Percentiles rank a stretch among this genome's conserved stretches.
These are phyloP conservation scores for Drosophila saltans DNA, from an alignment of 1,140 invertebrate genomes.

Conservation along the genomic window DNA sequence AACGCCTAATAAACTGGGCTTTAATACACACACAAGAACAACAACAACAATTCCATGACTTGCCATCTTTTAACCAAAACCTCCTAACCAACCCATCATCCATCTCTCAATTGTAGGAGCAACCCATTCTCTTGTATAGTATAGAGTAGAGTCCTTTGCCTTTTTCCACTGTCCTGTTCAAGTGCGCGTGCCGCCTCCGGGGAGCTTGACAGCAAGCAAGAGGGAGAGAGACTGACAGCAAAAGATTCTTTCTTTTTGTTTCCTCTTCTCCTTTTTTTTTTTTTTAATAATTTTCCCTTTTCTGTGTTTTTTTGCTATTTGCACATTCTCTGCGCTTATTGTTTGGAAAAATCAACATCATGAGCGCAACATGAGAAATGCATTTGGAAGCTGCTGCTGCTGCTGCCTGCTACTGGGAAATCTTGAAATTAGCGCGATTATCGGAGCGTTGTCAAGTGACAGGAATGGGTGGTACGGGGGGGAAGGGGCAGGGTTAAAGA, in stretches of 20 bases:
- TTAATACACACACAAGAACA: conserved; percentile 12
- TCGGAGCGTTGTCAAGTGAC: conserved; percentile 75
- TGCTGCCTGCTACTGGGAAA: conserved; percentile 77
- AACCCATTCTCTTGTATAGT: not conserved
- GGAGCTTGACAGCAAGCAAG: conserved; percentile 40
- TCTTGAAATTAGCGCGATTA: conserved; percentile 83
- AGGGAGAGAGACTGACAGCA: conserved; percentile 21
- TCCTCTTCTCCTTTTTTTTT: conserved; percentile 38
- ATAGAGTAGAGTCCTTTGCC: not conserved
- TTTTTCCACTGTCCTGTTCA: conserved; percentile 41
- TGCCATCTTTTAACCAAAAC: not conserved
- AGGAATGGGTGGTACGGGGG: conserved; percentile 8
- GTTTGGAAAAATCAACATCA: conserved; percentile 78
- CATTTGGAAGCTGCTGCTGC: conserved; percentile 52
- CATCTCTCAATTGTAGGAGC: conserved; percentile 25
- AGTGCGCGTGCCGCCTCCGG: conserved; percentile 68
- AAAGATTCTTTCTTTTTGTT: conserved; percentile 26
- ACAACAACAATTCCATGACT: not conserved
- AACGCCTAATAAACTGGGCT: conserved; percentile 64
- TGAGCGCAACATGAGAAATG: conserved; percentile 60
- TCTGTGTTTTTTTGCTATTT: conserved; percentile 47
- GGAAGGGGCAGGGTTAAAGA: not conserved
- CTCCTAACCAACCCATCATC: too few relatives aligned
- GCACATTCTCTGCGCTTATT: conserved; percentile 77
- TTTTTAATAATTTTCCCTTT: conserved; percentile 6